Conservation (phyloP, 2,888 invertebrate species). For the Meandrusa payeni region DNA sequence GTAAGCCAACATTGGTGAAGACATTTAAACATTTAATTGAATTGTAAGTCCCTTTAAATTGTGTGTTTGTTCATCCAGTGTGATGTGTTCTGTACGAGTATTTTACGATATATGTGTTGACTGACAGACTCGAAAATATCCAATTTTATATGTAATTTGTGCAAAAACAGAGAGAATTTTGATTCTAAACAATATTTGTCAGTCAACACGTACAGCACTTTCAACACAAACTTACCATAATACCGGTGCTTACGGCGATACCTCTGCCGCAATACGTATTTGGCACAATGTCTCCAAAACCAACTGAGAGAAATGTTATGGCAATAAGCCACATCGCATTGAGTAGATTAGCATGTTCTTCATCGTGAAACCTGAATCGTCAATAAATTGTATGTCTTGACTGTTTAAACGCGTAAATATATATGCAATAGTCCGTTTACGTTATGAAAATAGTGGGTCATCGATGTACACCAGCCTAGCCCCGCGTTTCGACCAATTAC, state of each 20-base stretch:
- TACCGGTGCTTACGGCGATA: conserved; percentile 99
- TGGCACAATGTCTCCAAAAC: conserved; percentile 99
- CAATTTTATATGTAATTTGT: background rate
- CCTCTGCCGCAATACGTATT: conserved; percentile 99
- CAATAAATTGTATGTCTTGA: conserved; percentile 73
- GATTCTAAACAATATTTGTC: conserved; percentile 38
- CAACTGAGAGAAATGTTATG: conserved; percentile 99
- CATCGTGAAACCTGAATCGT: conserved; percentile 95
- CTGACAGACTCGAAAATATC: conserved; percentile 48
- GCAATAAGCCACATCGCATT: conserved; percentile 99
- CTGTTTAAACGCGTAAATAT: conserved; percentile 43
- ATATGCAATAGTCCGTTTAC: too few species aligned
- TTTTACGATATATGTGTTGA: conserved; percentile 62
- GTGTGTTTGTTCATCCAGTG: conserved; percentile 57
- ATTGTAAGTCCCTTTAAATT: conserved; percentile 36
- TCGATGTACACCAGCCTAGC: too few species aligned
- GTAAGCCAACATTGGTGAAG: conserved; percentile 25
- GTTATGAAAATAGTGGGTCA: too few species aligned
- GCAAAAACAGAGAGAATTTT: conserved; percentile 7
- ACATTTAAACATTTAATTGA: conserved; percentile 39
- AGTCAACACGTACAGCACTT: conserved; percentile 70
- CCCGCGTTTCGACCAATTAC: too few species aligned
- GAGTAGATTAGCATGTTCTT: conserved; percentile 98
- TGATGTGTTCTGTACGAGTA: conserved; percentile 54
- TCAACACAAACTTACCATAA: conserved; percentile 93